These are phyloP conservation scores for Strix aluco DNA, from an alignment of 2,113 vertebrate genomes.

Conservation along the genomic window DNA sequence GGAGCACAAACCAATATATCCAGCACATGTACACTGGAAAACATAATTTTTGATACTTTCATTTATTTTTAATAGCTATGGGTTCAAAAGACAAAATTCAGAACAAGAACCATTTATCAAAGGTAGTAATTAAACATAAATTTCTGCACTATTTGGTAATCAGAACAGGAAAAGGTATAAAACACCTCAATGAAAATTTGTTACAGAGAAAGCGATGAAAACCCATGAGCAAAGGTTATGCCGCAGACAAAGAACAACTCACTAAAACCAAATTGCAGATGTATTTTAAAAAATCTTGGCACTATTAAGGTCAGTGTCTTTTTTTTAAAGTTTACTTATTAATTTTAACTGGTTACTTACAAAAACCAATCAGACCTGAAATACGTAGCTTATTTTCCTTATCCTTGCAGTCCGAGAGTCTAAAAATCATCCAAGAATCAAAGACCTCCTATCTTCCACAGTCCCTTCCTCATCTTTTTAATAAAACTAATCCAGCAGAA, in stretches of 20 bases:
- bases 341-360: constrained; percentile 17
- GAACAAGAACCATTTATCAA: not conserved
- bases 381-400: not conserved
- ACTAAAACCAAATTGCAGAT: not conserved
- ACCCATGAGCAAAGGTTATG: not conserved
- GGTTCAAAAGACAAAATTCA: not conserved
- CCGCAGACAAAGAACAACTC: not conserved
- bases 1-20: not conserved
- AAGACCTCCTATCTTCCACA: not conserved
- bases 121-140: not conserved
- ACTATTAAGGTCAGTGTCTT: not conserved
- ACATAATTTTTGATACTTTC: not conserved
- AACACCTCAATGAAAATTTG: not conserved
- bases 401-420: not conserved
- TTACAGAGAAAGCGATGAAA: not conserved
- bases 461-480: not conserved
- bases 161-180: not conserved
- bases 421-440: not conserved
- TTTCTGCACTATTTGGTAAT: not conserved
- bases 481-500: not conserved
- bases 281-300: not conserved
- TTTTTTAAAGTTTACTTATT: constrained; percentile 31
- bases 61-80: not conserved
- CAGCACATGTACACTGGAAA: not conserved
- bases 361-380: not conserved